phyloP scores from a whole-genome alignment of 2,113 vertebrate genomes.

The Sisor rabdophorus region DNA sequence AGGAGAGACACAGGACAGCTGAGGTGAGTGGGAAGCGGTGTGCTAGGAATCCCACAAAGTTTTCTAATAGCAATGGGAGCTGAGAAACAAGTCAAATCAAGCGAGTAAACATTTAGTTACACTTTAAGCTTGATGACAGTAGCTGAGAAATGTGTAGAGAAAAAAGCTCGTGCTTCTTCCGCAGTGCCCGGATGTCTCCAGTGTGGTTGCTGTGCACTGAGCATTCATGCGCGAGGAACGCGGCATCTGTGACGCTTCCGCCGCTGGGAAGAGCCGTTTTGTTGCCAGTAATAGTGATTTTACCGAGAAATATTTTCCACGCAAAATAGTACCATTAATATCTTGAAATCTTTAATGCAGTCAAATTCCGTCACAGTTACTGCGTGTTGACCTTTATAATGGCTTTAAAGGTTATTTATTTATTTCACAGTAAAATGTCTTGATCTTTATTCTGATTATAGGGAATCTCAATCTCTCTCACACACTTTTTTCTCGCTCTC shows the following conservation, averaged over 20 bases:
- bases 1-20: slow-evolving; percentile 38
- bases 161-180: background rate
- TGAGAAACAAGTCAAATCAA: background rate
- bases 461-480: too few relatives aligned
- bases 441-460: too few relatives aligned
- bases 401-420: too few relatives aligned
- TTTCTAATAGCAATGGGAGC: background rate
- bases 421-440: too few relatives aligned
- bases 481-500: too few relatives aligned
- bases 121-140: background rate
- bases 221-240: slow-evolving; percentile 24
- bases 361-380: too few relatives aligned
- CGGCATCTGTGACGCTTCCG: slow-evolving; percentile 15
- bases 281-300: too few relatives aligned
- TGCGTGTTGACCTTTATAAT: too few relatives aligned
- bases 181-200: background rate
- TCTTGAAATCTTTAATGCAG: too few relatives aligned
- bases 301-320: too few relatives aligned
- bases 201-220: background rate
- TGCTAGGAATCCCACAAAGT: background rate
- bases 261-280: too few relatives aligned
- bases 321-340: too few relatives aligned
- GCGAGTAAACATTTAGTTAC: background rate
- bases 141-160: background rate
- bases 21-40: slow-evolving; percentile 37